Conservation (phyloP, 2,797 vertebrate genomes). For the Zenarchopterus dispar region DNA sequence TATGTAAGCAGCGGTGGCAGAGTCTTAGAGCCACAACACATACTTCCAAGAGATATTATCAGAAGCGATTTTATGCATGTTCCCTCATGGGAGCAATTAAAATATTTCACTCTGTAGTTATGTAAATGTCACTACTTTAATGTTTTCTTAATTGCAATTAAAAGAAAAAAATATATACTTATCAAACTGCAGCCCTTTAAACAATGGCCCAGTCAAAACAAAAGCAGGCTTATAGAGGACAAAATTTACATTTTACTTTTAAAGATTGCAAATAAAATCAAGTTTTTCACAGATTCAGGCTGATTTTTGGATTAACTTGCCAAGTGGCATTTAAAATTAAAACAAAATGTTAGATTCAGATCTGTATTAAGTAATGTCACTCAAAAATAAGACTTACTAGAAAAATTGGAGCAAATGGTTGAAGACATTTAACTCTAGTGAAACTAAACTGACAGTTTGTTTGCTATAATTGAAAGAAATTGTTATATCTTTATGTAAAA, state of each 20-base stretch:
- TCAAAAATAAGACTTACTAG: not conserved
- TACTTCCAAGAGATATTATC: constrained; percentile 16
- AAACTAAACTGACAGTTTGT: not conserved
- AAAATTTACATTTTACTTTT: too few species aligned
- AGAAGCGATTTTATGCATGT: constrained; percentile 1
- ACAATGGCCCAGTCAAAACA: too few species aligned
- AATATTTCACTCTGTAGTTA: not conserved
- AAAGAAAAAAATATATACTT: not conserved
- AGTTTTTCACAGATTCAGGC: not conserved
- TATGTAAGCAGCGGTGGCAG: constrained; percentile 59
- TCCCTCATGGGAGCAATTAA: not conserved
- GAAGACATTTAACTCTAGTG: not conserved
- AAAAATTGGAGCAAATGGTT: not conserved
- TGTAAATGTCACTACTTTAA: not conserved
- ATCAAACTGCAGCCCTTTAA: too few species aligned
- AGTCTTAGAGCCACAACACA: constrained; percentile 46
- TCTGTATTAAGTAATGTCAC: not conserved
- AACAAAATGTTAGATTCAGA: not conserved
- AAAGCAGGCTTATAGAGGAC: too few species aligned
- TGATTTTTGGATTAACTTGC: not conserved
- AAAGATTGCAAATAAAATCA: too few species aligned
- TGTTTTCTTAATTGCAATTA: not conserved
- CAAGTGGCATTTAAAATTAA: not conserved
- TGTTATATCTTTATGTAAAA: not conserved
- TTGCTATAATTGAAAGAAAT: constrained; percentile 6